Conservation (phyloP, 2,113 vertebrate genomes). For the Chlamydotis undulata region DNA sequence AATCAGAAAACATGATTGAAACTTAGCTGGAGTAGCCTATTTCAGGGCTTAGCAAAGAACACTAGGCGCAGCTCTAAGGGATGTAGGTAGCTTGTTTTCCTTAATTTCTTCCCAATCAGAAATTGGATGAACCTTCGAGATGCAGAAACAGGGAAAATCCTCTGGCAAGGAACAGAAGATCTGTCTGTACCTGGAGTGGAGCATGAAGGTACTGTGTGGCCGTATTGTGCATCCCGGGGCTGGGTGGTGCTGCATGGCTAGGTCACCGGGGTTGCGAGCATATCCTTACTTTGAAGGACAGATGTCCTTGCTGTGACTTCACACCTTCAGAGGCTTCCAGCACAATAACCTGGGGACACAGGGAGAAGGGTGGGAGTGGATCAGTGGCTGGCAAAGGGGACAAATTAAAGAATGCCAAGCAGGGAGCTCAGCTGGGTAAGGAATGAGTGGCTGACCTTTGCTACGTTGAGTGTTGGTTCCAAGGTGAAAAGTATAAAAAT, state of each 20-base stretch:
- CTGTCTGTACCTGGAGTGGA: slow-evolving; percentile 96
- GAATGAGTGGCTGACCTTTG: background rate
- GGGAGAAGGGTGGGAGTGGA: background rate
- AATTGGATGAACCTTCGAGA: slow-evolving; percentile 99
- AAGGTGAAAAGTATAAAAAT: background rate
- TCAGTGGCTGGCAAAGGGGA: background rate
- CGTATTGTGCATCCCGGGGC: background rate
- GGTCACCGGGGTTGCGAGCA: background rate
- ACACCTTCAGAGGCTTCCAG: background rate
- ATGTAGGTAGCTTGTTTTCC: slow-evolving; percentile 46
- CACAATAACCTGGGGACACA: background rate
- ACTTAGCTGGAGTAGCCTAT: background rate
- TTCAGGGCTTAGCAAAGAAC: background rate
- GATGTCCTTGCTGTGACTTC: background rate
- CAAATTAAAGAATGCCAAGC: background rate
- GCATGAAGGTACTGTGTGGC: slow-evolving; percentile 89
- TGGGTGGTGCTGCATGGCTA: background rate
- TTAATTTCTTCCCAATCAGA: slow-evolving; percentile 78
- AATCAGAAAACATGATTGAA: background rate
- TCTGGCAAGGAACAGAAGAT: slow-evolving; percentile 99
- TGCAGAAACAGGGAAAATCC: slow-evolving; percentile 97
- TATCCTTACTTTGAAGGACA: background rate
- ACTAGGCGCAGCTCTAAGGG: background rate
- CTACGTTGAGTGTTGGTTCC: background rate
- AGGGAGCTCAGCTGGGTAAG: background rate